Evolutionary conservation across 2,888 invertebrate species (phyloP).

Genomic region (Congeria kusceri): DNA sequence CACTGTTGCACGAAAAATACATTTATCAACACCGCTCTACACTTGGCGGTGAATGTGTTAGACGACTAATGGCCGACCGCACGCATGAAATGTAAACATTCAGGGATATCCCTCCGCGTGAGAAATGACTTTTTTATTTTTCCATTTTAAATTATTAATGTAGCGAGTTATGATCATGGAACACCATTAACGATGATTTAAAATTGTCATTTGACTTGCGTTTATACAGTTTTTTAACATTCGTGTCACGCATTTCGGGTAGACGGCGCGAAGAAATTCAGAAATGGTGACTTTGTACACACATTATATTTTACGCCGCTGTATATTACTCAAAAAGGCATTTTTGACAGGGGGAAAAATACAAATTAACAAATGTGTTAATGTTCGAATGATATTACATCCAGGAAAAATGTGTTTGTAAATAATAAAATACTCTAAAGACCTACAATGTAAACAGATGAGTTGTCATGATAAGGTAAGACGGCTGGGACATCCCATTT

Average conservation of each 20-base stretch:
- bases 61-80: conserved; percentile 48
- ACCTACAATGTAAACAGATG: neutral
- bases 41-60: neutral
- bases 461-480: neutral
- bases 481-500: conserved; percentile 3
- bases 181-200: no score
- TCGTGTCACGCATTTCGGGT: conserved; percentile 7
- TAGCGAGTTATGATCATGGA: neutral
- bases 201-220: no score
- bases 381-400: neutral
- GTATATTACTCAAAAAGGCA: no score
- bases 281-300: neutral
- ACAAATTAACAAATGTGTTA: neutral
- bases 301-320: no score
- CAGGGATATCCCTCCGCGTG: conserved; percentile 5
- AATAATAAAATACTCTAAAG: neutral
- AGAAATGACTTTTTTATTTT: neutral
- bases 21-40: conserved; percentile 48
- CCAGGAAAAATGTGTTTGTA: neutral
- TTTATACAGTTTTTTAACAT: neutral
- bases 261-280: no score
- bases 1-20: conserved; percentile 47
- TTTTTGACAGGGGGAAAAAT: neutral
- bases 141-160: conserved; percentile 4
- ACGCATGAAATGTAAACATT: conserved; percentile 27